A percentile compares a stretch with the other conserved stretches of the same genome.
phyloP scores from a whole-genome alignment of 2,113 vertebrate species.

The Ammospiza nelsoni region DNA sequence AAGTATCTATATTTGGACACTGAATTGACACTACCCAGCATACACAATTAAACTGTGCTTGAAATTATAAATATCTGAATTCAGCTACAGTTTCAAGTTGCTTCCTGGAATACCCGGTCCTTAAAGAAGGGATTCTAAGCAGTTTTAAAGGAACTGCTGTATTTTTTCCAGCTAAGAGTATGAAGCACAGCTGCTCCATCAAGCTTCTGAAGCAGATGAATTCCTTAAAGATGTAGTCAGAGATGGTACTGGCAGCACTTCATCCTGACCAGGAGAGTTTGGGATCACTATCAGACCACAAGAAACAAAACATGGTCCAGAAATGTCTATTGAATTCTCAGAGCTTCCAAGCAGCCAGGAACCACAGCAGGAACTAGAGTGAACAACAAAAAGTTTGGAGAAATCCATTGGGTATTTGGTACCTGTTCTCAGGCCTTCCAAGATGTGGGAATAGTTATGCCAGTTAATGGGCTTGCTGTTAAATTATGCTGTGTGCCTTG shows the following conservation, averaged over 20 bases:
- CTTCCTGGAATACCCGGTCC: conserved; percentile 37
- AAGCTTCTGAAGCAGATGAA: not conserved
- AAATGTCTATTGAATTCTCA: not conserved
- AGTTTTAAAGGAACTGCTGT: conserved; percentile 2
- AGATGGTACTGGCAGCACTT: not conserved
- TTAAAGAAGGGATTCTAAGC: conserved; percentile 2
- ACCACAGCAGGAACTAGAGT: not conserved
- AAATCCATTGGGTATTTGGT: not conserved
- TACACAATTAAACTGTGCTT: conserved; percentile 6
- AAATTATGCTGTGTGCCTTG: not conserved
- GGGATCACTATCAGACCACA: not conserved
- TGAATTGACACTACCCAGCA: not conserved
- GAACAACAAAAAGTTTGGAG: not conserved
- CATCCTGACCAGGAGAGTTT: not conserved
- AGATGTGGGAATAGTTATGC: accelerated
- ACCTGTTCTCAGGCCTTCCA: not conserved
- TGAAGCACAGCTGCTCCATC: not conserved
- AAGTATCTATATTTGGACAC: conserved; percentile 17
- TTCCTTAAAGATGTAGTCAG: not conserved
- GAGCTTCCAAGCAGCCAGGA: not conserved
- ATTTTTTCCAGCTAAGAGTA: not conserved
- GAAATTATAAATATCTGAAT: conserved; percentile 20
- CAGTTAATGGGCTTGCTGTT: not conserved
- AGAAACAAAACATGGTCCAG: not conserved
- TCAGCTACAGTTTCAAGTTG: not conserved